phyloP scores from a whole-genome alignment of 2,888 invertebrate genomes.

The Pandemis cinnamomeana region DNA sequence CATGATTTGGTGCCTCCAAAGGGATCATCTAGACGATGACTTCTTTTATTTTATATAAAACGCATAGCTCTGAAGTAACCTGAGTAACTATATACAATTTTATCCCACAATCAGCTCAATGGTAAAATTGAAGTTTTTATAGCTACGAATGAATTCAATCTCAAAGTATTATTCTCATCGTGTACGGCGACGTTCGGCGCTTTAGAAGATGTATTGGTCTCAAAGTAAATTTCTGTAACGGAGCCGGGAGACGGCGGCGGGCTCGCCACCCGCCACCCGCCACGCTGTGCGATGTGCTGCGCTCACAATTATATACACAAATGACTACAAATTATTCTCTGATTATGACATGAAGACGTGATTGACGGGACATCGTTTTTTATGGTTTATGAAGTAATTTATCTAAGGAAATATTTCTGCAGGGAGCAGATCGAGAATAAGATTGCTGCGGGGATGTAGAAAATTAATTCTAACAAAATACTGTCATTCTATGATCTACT shows the following conservation, averaged over 20 bases:
- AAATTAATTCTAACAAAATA: background rate
- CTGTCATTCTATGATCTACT: background rate
- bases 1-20: background rate
- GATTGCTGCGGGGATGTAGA: background rate
- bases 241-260: background rate
- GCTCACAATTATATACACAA: background rate
- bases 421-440: background rate
- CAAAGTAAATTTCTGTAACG: background rate
- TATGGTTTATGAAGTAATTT: slow-evolving; percentile 3
- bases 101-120: background rate
- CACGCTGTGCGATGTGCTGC: background rate
- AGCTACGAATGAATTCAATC: background rate
- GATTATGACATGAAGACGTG: background rate
- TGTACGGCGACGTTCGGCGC: background rate
- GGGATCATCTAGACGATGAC: background rate
- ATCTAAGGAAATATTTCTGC: background rate
- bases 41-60: background rate
- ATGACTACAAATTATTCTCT: background rate
- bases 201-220: background rate
- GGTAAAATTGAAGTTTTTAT: background rate
- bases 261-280: background rate
- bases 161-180: background rate
- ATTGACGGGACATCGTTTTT: background rate
- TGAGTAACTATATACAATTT: background rate
- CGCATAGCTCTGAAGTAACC: background rate